A percentile compares a stretch with the other conserved stretches of the same genome.
Conservation (phyloP, 1,140 invertebrate species). For the Drosophila bipectinata region DNA sequence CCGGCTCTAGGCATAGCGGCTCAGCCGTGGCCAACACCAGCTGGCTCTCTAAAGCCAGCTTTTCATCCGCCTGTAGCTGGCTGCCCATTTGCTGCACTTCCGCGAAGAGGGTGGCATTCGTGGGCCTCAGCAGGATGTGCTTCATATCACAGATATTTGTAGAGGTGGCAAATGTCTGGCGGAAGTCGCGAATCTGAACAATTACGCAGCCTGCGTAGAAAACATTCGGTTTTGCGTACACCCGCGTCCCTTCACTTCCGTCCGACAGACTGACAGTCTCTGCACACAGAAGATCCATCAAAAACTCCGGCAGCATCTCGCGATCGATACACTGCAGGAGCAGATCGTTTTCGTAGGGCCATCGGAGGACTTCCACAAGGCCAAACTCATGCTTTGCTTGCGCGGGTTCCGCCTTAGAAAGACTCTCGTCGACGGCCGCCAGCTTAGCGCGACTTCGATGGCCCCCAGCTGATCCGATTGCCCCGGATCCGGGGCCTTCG, state of each 20-base stretch:
- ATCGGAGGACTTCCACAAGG: constrained; percentile 89
- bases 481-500: constrained; percentile 19
- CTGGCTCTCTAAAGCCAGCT: constrained; percentile 91
- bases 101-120: constrained; percentile 89
- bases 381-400: constrained; percentile 84
- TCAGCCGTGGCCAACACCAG: constrained; percentile 92
- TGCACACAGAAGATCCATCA: constrained; percentile 93
- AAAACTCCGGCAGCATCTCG: constrained; percentile 93
- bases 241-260: constrained; percentile 65
- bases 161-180: constrained; percentile 89
- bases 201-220: constrained; percentile 97
- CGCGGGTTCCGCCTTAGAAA: constrained; percentile 22
- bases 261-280: constrained; percentile 85
- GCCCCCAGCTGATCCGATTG: constrained; percentile 5
- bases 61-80: constrained; percentile 88
- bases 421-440: constrained; percentile 29
- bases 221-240: constrained; percentile 87
- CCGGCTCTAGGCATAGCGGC: constrained; percentile 94
- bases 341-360: constrained; percentile 91
- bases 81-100: constrained; percentile 77
- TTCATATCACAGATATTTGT: constrained; percentile 90
- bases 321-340: constrained; percentile 92
- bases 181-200: constrained; percentile 94
- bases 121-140: constrained; percentile 94
- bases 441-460: constrained; percentile 55